These are phyloP conservation scores for Andrena camellia DNA, from an alignment of 2,888 invertebrate species.

Conservation along the genomic window DNA sequence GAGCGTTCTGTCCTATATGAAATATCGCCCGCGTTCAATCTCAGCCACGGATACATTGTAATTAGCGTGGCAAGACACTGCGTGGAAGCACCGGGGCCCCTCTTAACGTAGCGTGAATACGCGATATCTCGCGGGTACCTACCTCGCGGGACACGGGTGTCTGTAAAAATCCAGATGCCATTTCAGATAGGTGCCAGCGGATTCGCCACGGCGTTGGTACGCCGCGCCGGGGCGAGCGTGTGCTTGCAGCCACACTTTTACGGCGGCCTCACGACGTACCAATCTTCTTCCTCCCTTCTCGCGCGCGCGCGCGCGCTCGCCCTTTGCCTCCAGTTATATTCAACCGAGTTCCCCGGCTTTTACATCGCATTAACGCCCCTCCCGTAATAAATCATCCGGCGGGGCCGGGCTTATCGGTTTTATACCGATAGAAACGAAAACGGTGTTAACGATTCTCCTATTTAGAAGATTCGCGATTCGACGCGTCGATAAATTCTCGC, in stretches of 20 bases:
- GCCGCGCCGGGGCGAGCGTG: slow-evolving; percentile 25
- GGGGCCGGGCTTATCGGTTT: slow-evolving; percentile 35
- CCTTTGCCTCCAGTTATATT: slow-evolving; percentile 39
- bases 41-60: slow-evolving; percentile 69
- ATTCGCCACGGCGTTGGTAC: slow-evolving; percentile 70
- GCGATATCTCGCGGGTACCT: slow-evolving; percentile 60
- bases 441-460: slow-evolving; percentile 46
- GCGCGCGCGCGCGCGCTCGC: background rate
- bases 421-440: slow-evolving; percentile 43
- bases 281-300: slow-evolving; percentile 54
- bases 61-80: slow-evolving; percentile 71
- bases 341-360: slow-evolving; percentile 41
- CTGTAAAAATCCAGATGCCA: slow-evolving; percentile 79
- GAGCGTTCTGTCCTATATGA: slow-evolving; percentile 63
- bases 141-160: slow-evolving; percentile 70
- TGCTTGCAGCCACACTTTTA: slow-evolving; percentile 37
- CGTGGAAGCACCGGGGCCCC: slow-evolving; percentile 56
- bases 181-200: slow-evolving; percentile 71
- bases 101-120: slow-evolving; percentile 64
- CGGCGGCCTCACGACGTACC: slow-evolving; percentile 49
- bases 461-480: slow-evolving; percentile 28
- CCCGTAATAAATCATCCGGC: slow-evolving; percentile 44
- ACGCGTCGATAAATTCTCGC: slow-evolving; percentile 43
- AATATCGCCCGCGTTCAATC: slow-evolving; percentile 70
- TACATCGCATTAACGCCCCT: slow-evolving; percentile 53